Base-by-base conservation (phyloP, 2,113 vertebrate species). In the Alaudala cheleensis region DNA sequence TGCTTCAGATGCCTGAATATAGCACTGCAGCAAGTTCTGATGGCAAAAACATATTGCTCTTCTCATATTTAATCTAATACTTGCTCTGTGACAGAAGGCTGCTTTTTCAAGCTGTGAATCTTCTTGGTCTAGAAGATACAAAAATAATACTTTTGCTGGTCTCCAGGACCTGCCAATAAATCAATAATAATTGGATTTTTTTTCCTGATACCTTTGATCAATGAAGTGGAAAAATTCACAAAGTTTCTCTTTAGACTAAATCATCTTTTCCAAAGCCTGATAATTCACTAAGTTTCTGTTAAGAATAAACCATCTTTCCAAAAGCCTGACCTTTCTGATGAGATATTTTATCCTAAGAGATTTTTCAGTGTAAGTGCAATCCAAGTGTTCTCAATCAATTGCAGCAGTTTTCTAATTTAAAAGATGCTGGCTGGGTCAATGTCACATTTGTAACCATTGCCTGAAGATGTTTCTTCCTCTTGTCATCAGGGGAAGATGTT, bases 381-480 rank as follows among this genome's bases (percentile, higher is more conserved):
- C 13, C 79, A 69, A 96, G 81, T 76, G 45, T 66, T 89, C 72
- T 92, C 79, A 80, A 65, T 96, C 62, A 33, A 60, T 77, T 50
- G 79, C 64, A 81, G 71, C 24, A 81, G 31, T 84, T 60, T 40
- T 91, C 37, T 62, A 90, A 93, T 96, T 90, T 94, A 91, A 74
- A 67, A 95, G 72, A 70, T 16, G 45, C 57, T n/a, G 2, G 0
- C 72, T 87, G 76, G 67, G 37, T 92, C 92, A 87, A 37, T 51
- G 85, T 71, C 44, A 58, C 64, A 92, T 91, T 95, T 95, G 50
- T 87, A 94, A 96, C 33, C 20, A 78, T 92, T 64, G 56, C 74
- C 45, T 95, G 90, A 93, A 81, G 69, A 85, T 56, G 45, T 82
- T 95, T 87, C 44, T 96, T 91, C 76, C 90, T 53, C 62, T 79